Conservation (phyloP, 2,888 invertebrate species). For the Piscicola geometra region DNA sequence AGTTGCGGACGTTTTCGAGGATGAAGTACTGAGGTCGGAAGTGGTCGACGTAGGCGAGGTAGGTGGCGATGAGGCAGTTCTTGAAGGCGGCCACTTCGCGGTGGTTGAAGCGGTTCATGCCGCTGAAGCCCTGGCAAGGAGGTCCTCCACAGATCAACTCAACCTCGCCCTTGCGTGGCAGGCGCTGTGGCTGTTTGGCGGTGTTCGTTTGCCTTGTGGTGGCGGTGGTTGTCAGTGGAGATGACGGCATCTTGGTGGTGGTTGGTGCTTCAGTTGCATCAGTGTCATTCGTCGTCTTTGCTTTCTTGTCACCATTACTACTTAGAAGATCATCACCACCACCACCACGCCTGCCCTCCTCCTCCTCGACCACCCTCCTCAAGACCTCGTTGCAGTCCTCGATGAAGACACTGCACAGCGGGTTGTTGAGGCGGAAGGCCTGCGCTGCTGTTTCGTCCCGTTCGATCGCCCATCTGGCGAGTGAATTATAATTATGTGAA, state of each 20-base stretch:
- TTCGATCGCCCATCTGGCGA: slow-evolving; percentile 75
- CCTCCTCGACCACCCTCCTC: slow-evolving; percentile 65
- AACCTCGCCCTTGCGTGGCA: slow-evolving; percentile 74
- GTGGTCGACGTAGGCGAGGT: slow-evolving; percentile 77
- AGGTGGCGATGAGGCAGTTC: slow-evolving; percentile 76
- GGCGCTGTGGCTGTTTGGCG: slow-evolving; percentile 54
- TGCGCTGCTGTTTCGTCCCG: slow-evolving; percentile 72
- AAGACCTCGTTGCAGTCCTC: slow-evolving; percentile 75
- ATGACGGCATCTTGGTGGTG: no score
- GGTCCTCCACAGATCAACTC: slow-evolving; percentile 80
- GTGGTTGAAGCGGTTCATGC: slow-evolving; percentile 81
- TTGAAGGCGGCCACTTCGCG: slow-evolving; percentile 78
- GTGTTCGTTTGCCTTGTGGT: no score
- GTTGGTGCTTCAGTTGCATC: no score
- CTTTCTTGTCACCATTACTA: neutral
- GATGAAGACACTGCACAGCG: slow-evolving; percentile 69
- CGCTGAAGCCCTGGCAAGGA: slow-evolving; percentile 83
- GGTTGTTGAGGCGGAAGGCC: slow-evolving; percentile 73
- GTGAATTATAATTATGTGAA: slow-evolving; percentile 72
- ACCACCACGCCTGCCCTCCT: slow-evolving; percentile 35
- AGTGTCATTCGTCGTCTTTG: no score
- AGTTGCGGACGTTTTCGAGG: slow-evolving; percentile 79
- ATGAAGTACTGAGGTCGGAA: slow-evolving; percentile 77
- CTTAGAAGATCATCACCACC: neutral
- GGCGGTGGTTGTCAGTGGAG: no score